Conservation (phyloP, 2,113 vertebrate genomes). For the Centrocercus urophasianus region DNA sequence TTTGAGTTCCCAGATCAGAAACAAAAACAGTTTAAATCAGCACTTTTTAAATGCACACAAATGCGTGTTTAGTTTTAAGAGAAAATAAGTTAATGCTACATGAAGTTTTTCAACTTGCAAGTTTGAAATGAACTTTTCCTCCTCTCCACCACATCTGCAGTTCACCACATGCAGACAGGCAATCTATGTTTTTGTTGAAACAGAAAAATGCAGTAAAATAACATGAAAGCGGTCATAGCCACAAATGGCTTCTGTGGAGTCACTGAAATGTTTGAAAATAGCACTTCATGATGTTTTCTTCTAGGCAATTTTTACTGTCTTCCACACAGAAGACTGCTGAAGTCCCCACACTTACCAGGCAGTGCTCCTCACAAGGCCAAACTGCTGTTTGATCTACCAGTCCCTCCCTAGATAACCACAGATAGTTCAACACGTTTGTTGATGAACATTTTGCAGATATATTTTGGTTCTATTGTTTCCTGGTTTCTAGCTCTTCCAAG, state of each 20-base stretch:
- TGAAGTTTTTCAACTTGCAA: constrained; percentile 1
- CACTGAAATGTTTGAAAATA: constrained; percentile 2
- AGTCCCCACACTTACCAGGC: background rate
- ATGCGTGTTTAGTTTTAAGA: constrained; percentile 48
- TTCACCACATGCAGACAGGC: constrained; percentile 2
- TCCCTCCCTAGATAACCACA: background rate
- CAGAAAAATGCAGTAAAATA: constrained; percentile 28
- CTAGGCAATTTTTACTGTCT: background rate
- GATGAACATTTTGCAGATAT: background rate
- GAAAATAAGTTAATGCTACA: constrained; percentile 28
- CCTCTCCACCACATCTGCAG: constrained; percentile 40
- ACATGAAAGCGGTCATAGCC: constrained; percentile 6
- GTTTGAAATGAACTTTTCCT: constrained; percentile 39
- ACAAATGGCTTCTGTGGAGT: background rate
- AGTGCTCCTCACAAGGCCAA: background rate
- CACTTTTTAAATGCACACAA: constrained; percentile 17
- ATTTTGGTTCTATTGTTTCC: background rate
- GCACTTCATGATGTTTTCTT: background rate
- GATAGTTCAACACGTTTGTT: background rate
- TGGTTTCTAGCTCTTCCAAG: background rate
- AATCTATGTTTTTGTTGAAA: background rate
- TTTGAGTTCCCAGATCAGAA: constrained; percentile 34
- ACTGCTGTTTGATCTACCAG: background rate
- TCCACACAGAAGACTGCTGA: background rate
- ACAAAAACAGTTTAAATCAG: constrained; percentile 59